A percentile compares a stretch with the other conserved stretches of the same genome.
Evolutionary conservation across 1,140 invertebrate species (phyloP).

Genomic region (Ylistrum balloti): DNA sequence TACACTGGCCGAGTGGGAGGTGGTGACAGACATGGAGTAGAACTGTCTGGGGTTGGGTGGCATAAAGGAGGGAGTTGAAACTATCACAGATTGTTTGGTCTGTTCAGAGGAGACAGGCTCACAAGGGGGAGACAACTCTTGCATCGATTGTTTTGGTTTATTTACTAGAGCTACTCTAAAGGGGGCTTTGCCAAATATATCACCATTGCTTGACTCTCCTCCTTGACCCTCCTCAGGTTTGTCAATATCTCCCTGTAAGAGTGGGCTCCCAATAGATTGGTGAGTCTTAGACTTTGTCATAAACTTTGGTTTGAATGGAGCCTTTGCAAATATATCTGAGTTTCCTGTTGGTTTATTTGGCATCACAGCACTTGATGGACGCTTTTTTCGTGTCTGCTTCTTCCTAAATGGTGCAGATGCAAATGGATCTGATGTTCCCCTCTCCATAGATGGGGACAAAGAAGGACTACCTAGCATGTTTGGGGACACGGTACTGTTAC

Average conservation of each 20-base stretch:
- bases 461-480: constrained; percentile 57
- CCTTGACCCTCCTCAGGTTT: not conserved
- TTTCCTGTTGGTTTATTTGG: constrained; percentile 57
- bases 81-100: constrained; percentile 33
- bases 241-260: constrained; percentile 49
- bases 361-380: constrained; percentile 57
- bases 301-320: constrained; percentile 68
- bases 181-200: constrained; percentile 52
- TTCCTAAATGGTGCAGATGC: constrained; percentile 80
- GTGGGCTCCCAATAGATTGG: constrained; percentile 57
- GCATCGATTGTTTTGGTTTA: not conserved
- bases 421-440: constrained; percentile 77
- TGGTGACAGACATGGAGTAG: not conserved
- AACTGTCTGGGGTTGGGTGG: constrained; percentile 29
- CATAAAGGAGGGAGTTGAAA: constrained; percentile 5
- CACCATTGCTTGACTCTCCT: constrained; percentile 3
- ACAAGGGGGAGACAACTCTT: constrained; percentile 24
- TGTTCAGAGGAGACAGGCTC: not conserved
- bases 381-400: constrained; percentile 71
- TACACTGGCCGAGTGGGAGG: not conserved
- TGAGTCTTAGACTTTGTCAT: constrained; percentile 59
- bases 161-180: not conserved
- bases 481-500: constrained; percentile 61
- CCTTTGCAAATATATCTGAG: constrained; percentile 71
- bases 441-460: constrained; percentile 55